Conservation (phyloP, 2,888 invertebrate genomes). For the Orgyia antiqua region DNA sequence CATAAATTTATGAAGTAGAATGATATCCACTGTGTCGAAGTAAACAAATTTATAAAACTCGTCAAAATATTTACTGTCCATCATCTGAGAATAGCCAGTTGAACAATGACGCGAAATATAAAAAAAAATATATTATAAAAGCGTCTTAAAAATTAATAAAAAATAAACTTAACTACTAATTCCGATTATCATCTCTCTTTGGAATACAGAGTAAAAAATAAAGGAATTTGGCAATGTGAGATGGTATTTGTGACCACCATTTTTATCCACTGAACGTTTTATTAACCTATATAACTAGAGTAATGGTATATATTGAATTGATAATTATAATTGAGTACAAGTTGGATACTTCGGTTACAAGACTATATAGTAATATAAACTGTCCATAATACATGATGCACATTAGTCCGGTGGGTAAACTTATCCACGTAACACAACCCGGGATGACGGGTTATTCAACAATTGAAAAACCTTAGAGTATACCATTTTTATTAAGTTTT, state of each 20-base stretch:
- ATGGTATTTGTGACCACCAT: conserved; percentile 44
- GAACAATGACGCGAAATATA: too few relatives aligned
- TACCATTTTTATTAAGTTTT: too few relatives aligned
- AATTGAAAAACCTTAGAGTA: background rate
- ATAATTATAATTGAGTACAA: conserved; percentile 38
- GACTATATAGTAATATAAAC: conserved; percentile 26
- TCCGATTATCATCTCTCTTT: conserved; percentile 62
- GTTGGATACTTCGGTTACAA: conserved; percentile 38
- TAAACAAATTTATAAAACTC: too few relatives aligned
- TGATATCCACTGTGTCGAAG: too few relatives aligned
- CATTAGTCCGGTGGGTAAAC: conserved; percentile 35
- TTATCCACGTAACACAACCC: conserved; percentile 15
- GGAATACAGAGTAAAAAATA: conserved; percentile 56
- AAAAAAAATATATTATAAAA: too few relatives aligned
- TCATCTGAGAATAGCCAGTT: too few relatives aligned
- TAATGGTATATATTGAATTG: conserved; percentile 39
- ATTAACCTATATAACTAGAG: conserved; percentile 37
- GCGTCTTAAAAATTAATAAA: conserved; percentile 23
- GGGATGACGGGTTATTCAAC: too few relatives aligned
- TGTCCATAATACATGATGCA: conserved; percentile 25
- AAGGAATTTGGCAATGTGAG: conserved; percentile 59
- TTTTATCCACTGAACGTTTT: conserved; percentile 42
- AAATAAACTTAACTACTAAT: conserved; percentile 50
- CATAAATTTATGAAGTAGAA: too few relatives aligned
- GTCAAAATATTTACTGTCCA: too few relatives aligned